Evolutionary conservation across 2,797 vertebrate species (phyloP).

Genomic region (Vireo griseus): DNA sequence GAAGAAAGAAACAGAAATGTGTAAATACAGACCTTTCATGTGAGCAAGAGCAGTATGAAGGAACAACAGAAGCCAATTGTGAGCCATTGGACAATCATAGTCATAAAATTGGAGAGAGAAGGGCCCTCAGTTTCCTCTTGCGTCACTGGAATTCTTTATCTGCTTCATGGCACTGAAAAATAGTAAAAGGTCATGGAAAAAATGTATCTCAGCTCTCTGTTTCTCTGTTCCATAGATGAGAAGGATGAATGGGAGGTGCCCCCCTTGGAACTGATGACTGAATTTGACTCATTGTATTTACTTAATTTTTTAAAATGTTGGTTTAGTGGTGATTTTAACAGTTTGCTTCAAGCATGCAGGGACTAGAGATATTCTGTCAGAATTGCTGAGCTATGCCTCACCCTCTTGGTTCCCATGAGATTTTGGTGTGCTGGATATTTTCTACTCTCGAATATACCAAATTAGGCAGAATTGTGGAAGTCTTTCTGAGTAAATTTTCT

Average conservation of each 20-base stretch:
- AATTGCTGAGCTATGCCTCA: not conserved
- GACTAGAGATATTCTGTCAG: not conserved
- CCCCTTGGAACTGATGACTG: not conserved
- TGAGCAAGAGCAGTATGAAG: not conserved
- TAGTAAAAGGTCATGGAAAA: slow-evolving; percentile 14
- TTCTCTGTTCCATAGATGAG: not conserved
- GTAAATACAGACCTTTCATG: not conserved
- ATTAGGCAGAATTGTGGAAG: not conserved
- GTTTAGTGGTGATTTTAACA: not conserved
- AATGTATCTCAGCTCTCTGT: not conserved
- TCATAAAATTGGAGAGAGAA: not conserved
- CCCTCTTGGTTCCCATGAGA: not conserved
- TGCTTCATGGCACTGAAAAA: not conserved
- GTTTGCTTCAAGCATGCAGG: not conserved
- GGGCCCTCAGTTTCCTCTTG: not conserved
- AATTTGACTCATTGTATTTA: slow-evolving; percentile 15
- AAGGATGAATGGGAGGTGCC: not conserved
- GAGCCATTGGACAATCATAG: not conserved
- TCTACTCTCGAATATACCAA: not conserved
- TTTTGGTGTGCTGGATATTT: not conserved
- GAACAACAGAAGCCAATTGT: not conserved
- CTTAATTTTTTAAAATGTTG: not conserved
- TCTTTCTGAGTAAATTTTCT: not conserved
- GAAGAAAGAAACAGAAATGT: not conserved
- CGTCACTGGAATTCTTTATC: slow-evolving; percentile 11